phyloP scores from a whole-genome alignment of 2,888 invertebrate genomes.

The Eremobia ochroleuca region DNA sequence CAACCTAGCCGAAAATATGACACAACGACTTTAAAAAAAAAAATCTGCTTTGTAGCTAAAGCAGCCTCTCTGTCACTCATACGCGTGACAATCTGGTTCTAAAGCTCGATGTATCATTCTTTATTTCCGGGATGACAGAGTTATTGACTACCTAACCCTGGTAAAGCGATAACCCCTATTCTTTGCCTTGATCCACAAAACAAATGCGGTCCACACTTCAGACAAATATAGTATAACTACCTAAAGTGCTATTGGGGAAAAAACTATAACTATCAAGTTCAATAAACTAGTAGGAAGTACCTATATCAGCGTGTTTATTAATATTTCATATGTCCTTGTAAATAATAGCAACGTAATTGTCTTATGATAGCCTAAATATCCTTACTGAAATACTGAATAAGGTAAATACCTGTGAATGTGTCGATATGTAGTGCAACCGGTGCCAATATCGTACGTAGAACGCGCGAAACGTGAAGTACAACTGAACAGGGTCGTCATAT shows the following conservation, averaged over 20 bases:
- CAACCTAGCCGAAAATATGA: no score
- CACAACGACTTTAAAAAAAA: no score
- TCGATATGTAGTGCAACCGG: constrained; percentile 97
- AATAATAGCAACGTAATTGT: neutral
- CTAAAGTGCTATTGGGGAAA: constrained; percentile 4
- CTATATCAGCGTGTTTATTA: neutral
- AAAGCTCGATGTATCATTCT: no score
- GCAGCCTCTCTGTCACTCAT: no score
- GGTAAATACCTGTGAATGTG: constrained; percentile 94
- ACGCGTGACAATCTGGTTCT: no score
- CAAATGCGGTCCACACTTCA: neutral
- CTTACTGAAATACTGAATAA: neutral
- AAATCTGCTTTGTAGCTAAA: no score
- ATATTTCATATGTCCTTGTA: neutral
- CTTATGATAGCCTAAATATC: neutral
- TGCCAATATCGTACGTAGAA: constrained; percentile 98
- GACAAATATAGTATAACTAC: constrained; percentile 20
- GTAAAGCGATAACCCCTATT: neutral
- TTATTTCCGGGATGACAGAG: neutral
- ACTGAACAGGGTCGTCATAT: constrained; percentile 96
- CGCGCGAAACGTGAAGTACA: constrained; percentile 97
- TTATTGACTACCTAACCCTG: neutral
- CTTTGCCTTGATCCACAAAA: neutral
- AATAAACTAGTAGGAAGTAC: constrained; percentile 11
- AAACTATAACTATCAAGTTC: neutral